Base-by-base conservation (phyloP, 2,888 invertebrate genomes). In the Pelosia muscerda region DNA sequence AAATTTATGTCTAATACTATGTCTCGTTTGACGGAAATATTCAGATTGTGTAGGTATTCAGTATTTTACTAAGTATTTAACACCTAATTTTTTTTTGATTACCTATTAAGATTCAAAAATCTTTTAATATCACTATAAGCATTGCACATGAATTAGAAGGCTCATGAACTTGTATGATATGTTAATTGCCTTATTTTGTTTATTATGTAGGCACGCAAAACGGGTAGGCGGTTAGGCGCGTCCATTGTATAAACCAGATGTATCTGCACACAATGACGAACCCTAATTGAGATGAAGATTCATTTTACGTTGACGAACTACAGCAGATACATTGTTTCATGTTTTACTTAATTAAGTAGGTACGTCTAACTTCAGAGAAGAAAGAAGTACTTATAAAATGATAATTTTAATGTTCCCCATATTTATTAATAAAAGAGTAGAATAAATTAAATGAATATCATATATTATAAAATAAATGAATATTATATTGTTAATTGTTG, bases 281-380 rank as follows among this genome's bases (percentile, higher is more conserved):
- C 68, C 77, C 75, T 84, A 84, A 84, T 84, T 84, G 83, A 81
- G 69, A 70, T 73, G 77, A 75, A 76, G 66, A 77, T 71, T 72
- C 69, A 71, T 70, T 58, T 59, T 58, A 61, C 74, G 75, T 77
- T 71, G 68, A 57, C 73, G 74, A 81, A 75, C 73, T 58, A 38
- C 49, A 34, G 22, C 28, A 11, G 23, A 19, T 59, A 53, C 53
- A 55, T 25, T 63, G 23, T 63, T 19, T 15, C 28, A 34, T 58
- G 55, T 66, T 65, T 59, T 59, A 23, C 54, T 55, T 55, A 28
- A 63, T 55, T 34, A 38, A 34, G 15, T 23, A 28, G 9, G 23
- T 5, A 13, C n/a, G n/a, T n/a, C n/a, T 28, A 19, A 26, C 54
- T 22, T 54, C 23, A 31, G 54, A 31, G 22, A 62, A 62, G 49